Percentiles rank a stretch among this genome's conserved stretches.
Conservation (phyloP, 2,888 invertebrate species). For the Drosophila yooni region DNA sequence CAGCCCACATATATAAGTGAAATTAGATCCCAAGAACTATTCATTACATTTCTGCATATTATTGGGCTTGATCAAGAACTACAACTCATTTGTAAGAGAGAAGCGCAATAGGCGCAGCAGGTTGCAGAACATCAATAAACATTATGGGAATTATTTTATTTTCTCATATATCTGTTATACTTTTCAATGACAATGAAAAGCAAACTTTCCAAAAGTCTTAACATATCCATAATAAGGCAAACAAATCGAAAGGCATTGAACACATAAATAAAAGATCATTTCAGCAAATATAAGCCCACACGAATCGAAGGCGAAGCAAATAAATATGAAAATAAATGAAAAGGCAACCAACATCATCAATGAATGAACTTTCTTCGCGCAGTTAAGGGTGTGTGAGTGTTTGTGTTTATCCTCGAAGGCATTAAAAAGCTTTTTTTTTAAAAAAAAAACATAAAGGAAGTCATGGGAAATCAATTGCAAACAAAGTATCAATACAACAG, state of each 20-base stretch:
- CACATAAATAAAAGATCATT: constrained; percentile 73
- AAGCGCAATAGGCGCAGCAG: not conserved
- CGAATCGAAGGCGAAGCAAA: constrained; percentile 30
- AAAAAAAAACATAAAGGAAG: constrained; percentile 77
- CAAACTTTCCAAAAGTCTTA: constrained; percentile 20
- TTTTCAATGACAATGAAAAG: not conserved
- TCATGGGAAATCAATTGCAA: constrained; percentile 80
- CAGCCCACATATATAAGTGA: not conserved
- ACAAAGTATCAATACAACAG: constrained; percentile 74
- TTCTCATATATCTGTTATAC: not conserved
- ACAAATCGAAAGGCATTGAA: constrained; percentile 57
- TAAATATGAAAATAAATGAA: constrained; percentile 28
- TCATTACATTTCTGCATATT: not conserved
- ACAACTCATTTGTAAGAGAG: not conserved
- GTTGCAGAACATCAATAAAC: not conserved
- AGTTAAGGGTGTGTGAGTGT: constrained; percentile 13
- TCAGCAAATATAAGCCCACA: constrained; percentile 61
- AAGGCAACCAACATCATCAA: constrained; percentile 43
- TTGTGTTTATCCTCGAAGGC: constrained; percentile 69
- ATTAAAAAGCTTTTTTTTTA: constrained; percentile 73
- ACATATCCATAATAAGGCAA: constrained; percentile 50
- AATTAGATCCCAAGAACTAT: not conserved
- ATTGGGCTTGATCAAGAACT: not conserved
- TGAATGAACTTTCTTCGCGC: constrained; percentile 22
- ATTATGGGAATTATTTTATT: not conserved